These are phyloP conservation scores for Fringilla coelebs DNA, from an alignment of 2,797 vertebrate species.

Conservation along the genomic window DNA sequence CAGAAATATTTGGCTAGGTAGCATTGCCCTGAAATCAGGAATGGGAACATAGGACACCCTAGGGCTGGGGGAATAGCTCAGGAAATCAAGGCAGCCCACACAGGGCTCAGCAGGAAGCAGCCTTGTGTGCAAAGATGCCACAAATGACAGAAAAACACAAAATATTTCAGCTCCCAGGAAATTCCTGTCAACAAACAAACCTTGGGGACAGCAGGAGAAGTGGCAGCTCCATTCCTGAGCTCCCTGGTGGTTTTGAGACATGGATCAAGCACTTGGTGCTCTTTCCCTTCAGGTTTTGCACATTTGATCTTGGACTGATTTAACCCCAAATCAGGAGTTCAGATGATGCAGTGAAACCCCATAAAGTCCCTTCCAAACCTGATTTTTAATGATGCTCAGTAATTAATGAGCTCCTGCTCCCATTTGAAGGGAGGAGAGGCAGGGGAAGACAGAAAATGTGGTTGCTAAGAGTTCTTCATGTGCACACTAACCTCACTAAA, in stretches of 20 bases:
- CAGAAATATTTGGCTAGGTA: background rate
- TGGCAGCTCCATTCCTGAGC: background rate
- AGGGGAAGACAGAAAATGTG: background rate
- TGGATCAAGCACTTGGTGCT: rapidly evolving
- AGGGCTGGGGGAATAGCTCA: background rate
- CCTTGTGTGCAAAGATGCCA: background rate
- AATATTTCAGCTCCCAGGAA: background rate
- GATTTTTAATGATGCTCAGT: background rate
- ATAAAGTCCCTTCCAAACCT: rapidly evolving
- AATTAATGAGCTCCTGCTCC: background rate
- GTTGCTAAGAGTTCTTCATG: background rate
- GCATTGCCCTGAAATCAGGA: background rate
- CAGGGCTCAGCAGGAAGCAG: background rate
- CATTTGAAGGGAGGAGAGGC: background rate
- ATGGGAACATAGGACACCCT: rapidly evolving
- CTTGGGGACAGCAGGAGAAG: background rate
- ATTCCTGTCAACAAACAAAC: background rate
- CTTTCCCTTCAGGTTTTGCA: background rate
- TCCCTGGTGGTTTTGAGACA: rapidly evolving
- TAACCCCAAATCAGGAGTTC: background rate
- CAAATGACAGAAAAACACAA: rapidly evolving
- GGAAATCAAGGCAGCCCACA: background rate
- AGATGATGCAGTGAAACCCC: background rate
- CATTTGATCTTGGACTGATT: background rate
- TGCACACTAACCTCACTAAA: background rate